These are phyloP conservation scores for Dallia pectoralis DNA, from an alignment of 2,797 vertebrate species.

Conservation along the genomic window DNA sequence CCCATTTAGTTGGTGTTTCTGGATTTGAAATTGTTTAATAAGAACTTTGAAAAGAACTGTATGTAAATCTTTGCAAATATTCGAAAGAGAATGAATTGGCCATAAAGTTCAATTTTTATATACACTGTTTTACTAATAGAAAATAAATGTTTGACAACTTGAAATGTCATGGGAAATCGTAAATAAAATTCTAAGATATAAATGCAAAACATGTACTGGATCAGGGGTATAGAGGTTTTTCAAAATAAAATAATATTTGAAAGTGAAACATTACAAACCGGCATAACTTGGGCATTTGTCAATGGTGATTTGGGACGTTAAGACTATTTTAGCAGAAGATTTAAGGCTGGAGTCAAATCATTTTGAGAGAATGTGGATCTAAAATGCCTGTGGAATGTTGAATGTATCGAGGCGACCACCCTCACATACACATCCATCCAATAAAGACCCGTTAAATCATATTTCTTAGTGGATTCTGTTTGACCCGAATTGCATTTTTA, in stretches of 20 bases:
- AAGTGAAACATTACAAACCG: conserved; percentile 51
- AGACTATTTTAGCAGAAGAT: conserved; percentile 65
- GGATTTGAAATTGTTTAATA: conserved; percentile 81
- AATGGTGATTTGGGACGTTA: conserved; percentile 57
- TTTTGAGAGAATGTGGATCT: conserved; percentile 66
- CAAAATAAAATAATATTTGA: conserved; percentile 36
- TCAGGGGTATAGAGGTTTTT: conserved; percentile 43
- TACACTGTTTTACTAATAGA: conserved; percentile 46
- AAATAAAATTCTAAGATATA: conserved; percentile 12
- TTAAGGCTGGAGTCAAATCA: conserved; percentile 69
- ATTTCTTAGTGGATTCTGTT: conserved; percentile 58
- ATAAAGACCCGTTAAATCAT: conserved; percentile 81
- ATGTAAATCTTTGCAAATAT: conserved; percentile 78
- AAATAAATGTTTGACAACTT: conserved; percentile 46
- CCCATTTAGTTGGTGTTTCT: conserved; percentile 82
- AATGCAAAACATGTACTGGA: conserved; percentile 46
- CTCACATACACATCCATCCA: conserved; percentile 79
- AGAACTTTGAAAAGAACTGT: conserved; percentile 67
- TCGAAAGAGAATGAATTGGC: conserved; percentile 78
- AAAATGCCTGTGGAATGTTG: conserved; percentile 77
- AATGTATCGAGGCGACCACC: conserved; percentile 76
- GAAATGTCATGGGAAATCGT: conserved; percentile 40
- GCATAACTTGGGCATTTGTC: conserved; percentile 59
- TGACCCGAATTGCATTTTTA: conserved; percentile 30
- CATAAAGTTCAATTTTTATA: conserved; percentile 66